Base-by-base conservation (phyloP, 2,888 invertebrate species). In the Drosophila neotestacea region DNA sequence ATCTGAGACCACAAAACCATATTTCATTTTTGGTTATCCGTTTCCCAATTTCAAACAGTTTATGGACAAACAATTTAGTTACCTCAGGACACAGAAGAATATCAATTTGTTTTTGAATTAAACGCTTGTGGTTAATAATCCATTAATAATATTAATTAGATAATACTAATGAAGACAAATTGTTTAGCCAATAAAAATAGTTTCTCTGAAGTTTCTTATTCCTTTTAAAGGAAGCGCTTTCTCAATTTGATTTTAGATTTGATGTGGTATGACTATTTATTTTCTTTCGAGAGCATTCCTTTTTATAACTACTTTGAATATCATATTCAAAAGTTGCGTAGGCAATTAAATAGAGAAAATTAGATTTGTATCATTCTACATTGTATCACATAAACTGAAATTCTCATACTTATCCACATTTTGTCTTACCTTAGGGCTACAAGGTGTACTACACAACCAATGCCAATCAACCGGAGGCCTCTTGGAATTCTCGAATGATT, bases 381-480 rank as follows among this genome's bases (percentile, higher is more conserved):
- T 22, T 22, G 22, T 22, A 22, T 22, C 22, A 22, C 10, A 27
- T 11, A 44, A n/a, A 11, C 27, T 27, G 11, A 10, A 7, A 27
- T 22, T 10, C 28, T 32, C 0, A 39, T 46, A 16, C 9, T 62
- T n/a, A 51, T 36, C 6, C 16, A 1, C 16, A 22, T 61, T 36
- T 0, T 41, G 1, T 34, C 13, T 27, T 50, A 65, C n/a, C 27
- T 6, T 93, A 98, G 98, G 98, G 98, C 81, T 99, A 99, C 94
- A 98, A 98, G 94, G 97, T 99, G 73, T 98, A 97, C 93, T 99
- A 98, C 93, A 98, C 98, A 5, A 96, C 96, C 77, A 96, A 97
- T 88, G 96, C 98, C 27, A 95, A 96, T 77, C 95, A 97, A 78
- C 95, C 96, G 9, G 95, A 98, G 93, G 96, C 96, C 69, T 96